phyloP scores from a whole-genome alignment of 2,888 invertebrate species.

The Pherbina coryleti region DNA sequence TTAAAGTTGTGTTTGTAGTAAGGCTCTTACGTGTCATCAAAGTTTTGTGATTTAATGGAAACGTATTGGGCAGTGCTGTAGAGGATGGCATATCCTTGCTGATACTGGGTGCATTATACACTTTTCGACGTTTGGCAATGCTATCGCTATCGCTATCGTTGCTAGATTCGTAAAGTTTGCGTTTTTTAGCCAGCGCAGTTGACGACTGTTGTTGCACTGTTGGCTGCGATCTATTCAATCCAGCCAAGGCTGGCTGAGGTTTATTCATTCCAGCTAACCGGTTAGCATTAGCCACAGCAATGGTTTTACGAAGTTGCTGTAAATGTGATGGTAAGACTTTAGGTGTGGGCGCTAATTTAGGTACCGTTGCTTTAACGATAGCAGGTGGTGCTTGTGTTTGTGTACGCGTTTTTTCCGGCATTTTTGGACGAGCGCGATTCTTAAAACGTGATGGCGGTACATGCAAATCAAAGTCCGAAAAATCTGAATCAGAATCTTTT shows the following conservation, averaged over 20 bases:
- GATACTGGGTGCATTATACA: not conserved
- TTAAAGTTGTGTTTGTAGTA: conserved; percentile 16
- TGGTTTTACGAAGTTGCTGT: conserved; percentile 56
- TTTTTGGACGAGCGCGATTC: not conserved
- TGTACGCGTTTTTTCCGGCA: not conserved
- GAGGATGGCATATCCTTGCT: not conserved
- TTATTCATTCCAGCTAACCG: not conserved
- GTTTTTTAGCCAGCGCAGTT: not conserved
- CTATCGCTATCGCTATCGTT: conserved; percentile 27
- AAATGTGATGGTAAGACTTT: conserved; percentile 49
- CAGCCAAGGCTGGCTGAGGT: not conserved
- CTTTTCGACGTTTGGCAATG: not conserved
- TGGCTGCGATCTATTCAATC: not conserved
- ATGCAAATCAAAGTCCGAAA: conserved; percentile 43
- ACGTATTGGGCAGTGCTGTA: not conserved
- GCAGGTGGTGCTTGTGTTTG: conserved; percentile 22
- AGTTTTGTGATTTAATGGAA: not conserved
- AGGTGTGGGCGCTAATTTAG: conserved; percentile 18
- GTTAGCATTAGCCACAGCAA: conserved; percentile 49
- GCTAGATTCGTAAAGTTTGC: conserved; percentile 15
- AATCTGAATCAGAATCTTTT: conserved; percentile 54
- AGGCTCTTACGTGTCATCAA: conserved; percentile 19
- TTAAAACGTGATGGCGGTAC: conserved; percentile 38
- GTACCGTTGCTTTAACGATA: conserved; percentile 30
- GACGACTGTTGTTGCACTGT: not conserved